Conservation (phyloP, 37 sponge, comb jelly and placozoan genomes). For the Tethya wilhelma region DNA sequence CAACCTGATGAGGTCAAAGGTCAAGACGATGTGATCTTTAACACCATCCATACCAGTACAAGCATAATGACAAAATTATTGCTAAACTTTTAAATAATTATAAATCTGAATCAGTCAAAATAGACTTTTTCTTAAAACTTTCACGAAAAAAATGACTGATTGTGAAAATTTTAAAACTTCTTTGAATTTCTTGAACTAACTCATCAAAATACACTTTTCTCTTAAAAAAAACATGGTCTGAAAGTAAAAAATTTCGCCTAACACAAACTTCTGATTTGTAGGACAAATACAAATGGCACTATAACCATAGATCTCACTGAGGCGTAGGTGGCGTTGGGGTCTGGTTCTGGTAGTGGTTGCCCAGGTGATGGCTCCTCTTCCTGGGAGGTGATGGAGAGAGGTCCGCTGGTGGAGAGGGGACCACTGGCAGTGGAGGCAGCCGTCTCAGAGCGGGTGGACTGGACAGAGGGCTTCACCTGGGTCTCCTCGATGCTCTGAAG, state of each 20-base stretch:
- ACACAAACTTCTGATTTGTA: no score
- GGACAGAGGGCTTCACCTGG: neutral
- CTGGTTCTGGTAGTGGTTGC: conserved; percentile 2
- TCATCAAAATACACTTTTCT: neutral
- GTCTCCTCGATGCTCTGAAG: no score
- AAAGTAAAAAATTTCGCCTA: no score
- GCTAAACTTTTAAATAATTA: no score
- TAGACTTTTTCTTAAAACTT: neutral
- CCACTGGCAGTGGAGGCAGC: conserved; percentile 7
- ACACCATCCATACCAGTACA: neutral
- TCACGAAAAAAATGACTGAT: neutral
- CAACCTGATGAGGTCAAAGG: conserved; percentile 6
- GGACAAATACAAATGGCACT: no score
- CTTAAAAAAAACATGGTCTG: no score
- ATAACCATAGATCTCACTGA: neutral
- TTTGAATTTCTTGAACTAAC: neutral
- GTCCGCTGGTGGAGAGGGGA: conserved; percentile 5
- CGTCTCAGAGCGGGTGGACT: neutral
- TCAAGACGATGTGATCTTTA: no score
- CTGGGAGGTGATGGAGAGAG: neutral
- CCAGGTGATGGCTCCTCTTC: neutral
- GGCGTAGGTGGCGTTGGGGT: conserved; percentile 27
- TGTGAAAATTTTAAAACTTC: neutral
- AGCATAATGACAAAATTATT: no score
- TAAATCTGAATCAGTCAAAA: neutral